phyloP scores from a whole-genome alignment of 1,140 invertebrate species.

The Matsumurasca onukii region DNA sequence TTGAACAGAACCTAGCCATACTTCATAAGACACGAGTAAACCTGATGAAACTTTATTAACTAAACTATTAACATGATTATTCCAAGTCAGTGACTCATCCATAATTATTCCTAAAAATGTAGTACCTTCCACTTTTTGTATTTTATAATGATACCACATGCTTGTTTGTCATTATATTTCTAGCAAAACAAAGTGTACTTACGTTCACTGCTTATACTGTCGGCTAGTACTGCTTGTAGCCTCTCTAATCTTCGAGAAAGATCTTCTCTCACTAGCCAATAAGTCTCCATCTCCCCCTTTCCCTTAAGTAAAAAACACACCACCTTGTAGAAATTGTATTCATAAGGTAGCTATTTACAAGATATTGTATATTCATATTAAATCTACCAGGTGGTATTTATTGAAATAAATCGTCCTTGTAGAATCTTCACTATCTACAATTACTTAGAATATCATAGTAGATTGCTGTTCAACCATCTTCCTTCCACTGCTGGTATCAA shows the following conservation, averaged over 20 bases:
- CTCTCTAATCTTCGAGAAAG: constrained; percentile 38
- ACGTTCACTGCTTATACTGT: constrained; percentile 38
- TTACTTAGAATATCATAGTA: no score
- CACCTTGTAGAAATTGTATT: background rate
- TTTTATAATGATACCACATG: constrained; percentile 24
- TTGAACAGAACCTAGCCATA: no score
- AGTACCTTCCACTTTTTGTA: background rate
- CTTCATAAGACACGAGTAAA: no score
- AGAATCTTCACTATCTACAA: no score
- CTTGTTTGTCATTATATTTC: no score
- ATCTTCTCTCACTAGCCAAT: constrained; percentile 71
- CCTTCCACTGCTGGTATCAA: no score
- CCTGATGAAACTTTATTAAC: no score
- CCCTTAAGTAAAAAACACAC: constrained; percentile 53
- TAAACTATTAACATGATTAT: background rate
- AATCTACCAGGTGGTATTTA: no score
- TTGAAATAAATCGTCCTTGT: no score
- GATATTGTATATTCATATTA: no score
- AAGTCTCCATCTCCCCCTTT: constrained; percentile 72
- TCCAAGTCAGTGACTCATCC: background rate
- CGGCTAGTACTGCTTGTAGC: constrained; percentile 33
- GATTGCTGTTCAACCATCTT: no score
- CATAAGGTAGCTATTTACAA: background rate
- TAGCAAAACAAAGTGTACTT: no score
- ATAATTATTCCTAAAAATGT: background rate